Conservation (phyloP, 2,888 invertebrate genomes). For the Cryptocheilus praepositus region DNA sequence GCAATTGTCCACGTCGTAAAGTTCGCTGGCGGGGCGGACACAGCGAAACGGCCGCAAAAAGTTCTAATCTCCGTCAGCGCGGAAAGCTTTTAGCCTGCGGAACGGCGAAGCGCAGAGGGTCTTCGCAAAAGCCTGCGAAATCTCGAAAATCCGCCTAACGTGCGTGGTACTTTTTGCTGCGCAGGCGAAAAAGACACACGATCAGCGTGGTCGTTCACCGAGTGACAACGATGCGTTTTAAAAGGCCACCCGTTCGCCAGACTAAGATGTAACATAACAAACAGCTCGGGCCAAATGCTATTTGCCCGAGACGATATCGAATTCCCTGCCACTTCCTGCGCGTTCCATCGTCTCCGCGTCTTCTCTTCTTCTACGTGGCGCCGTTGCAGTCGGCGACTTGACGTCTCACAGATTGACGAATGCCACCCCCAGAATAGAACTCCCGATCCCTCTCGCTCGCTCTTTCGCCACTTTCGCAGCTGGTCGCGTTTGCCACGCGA, state of each 20-base stretch:
- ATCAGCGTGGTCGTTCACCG: conserved; percentile 13
- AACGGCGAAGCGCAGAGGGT: no score
- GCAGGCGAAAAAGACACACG: no score
- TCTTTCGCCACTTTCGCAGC: no score
- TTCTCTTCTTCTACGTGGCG: conserved; percentile 41
- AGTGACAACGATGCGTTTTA: conserved; percentile 54
- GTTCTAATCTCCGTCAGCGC: no score
- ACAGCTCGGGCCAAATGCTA: conserved; percentile 57
- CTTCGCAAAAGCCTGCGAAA: no score
- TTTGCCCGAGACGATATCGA: conserved; percentile 63
- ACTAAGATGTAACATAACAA: conserved; percentile 65
- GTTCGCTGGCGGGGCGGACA: no score
- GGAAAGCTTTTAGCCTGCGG: no score
- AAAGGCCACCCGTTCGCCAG: conserved; percentile 57
- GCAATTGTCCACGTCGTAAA: no score
- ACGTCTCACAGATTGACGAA: conserved; percentile 59
- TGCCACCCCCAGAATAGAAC: conserved; percentile 62
- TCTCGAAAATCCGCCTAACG: conserved; percentile 7
- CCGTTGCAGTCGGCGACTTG: conserved; percentile 55
- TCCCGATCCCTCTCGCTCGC: conserved; percentile 15
- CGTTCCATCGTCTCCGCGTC: conserved; percentile 10
- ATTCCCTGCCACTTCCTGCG: conserved; percentile 66
- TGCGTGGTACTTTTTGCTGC: no score
- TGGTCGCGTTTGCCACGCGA: no score
- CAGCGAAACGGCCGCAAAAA: no score